A percentile compares a stretch with the other conserved stretches of the same genome.
These are phyloP conservation scores for Tridacna crocea DNA, from an alignment of 2,888 invertebrate species.

Conservation along the genomic window DNA sequence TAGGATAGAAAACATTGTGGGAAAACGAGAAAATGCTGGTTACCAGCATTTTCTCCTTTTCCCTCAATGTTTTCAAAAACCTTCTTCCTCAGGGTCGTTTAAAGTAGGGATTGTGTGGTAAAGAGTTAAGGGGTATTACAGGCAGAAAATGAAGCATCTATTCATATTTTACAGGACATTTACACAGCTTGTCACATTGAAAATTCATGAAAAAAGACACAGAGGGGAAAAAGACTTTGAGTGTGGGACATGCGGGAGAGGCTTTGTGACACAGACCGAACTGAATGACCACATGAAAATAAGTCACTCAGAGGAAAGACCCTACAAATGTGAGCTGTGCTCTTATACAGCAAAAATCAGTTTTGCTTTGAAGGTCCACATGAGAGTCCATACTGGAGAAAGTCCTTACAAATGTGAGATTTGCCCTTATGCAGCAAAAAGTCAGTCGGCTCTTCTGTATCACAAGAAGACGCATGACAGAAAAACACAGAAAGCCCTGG, in stretches of 20 bases:
- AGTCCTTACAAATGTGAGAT: slow-evolving; percentile 53
- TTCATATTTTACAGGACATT: slow-evolving; percentile 39
- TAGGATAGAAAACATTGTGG: no score
- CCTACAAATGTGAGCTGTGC: slow-evolving; percentile 50
- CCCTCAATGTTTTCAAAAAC: no score
- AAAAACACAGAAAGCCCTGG: no score
- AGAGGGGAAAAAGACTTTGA: slow-evolving; percentile 49
- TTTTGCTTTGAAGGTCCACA: slow-evolving; percentile 38
- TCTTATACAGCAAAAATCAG: slow-evolving; percentile 30
- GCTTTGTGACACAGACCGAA: slow-evolving; percentile 38
- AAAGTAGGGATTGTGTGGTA: neutral
- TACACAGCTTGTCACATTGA: slow-evolving; percentile 42
- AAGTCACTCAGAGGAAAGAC: slow-evolving; percentile 61
- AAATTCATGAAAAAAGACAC: slow-evolving; percentile 47
- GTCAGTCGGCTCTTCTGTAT: slow-evolving; percentile 27
- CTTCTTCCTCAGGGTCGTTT: no score
- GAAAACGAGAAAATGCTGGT: neutral
- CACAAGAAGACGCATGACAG: slow-evolving; percentile 46
- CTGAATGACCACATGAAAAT: slow-evolving; percentile 48
- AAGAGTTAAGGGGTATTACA: neutral
- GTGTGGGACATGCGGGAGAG: slow-evolving; percentile 48
- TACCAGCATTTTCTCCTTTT: neutral
- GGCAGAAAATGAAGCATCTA: no score
- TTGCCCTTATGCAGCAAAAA: slow-evolving; percentile 36
- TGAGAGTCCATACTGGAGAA: slow-evolving; percentile 53